Evolutionary conservation across 2,113 vertebrate genomes (phyloP).

Genomic region (Pangasianodon hypophthalmus): DNA sequence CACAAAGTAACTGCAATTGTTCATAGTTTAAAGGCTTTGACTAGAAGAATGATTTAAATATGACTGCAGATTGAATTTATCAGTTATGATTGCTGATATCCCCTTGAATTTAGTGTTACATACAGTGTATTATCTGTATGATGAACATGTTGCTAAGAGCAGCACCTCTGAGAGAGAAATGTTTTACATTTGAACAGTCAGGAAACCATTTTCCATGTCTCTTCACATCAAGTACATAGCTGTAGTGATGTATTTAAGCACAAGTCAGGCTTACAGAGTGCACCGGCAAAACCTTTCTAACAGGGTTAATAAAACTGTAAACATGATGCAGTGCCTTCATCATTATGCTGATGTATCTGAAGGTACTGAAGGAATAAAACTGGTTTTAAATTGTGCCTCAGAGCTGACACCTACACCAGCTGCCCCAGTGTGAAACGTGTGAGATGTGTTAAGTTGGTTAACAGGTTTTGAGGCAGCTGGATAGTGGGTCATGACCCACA

Average conservation of each 20-base stretch:
- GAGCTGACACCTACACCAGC: background rate
- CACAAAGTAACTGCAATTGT: background rate
- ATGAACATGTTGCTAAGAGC: conserved; percentile 24
- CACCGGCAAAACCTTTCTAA: background rate
- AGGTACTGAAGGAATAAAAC: background rate
- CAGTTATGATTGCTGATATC: background rate
- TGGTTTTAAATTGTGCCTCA: background rate
- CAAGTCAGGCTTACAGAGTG: background rate
- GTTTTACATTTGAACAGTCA: background rate
- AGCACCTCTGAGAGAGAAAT: conserved; percentile 22
- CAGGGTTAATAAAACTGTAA: background rate
- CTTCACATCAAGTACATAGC: background rate
- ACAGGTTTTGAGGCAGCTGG: conserved; percentile 20
- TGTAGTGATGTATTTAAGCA: background rate
- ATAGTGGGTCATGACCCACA: background rate
- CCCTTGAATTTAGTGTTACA: background rate
- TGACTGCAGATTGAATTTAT: background rate
- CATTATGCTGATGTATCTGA: background rate
- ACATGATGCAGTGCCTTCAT: background rate
- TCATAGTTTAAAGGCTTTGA: background rate
- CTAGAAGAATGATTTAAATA: background rate
- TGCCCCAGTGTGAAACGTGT: background rate
- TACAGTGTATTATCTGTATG: background rate
- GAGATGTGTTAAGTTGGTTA: conserved; percentile 17
- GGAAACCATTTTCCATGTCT: background rate